Evolutionary conservation across 1,140 invertebrate species (phyloP).

Genomic region (Drosophila willistoni): DNA sequence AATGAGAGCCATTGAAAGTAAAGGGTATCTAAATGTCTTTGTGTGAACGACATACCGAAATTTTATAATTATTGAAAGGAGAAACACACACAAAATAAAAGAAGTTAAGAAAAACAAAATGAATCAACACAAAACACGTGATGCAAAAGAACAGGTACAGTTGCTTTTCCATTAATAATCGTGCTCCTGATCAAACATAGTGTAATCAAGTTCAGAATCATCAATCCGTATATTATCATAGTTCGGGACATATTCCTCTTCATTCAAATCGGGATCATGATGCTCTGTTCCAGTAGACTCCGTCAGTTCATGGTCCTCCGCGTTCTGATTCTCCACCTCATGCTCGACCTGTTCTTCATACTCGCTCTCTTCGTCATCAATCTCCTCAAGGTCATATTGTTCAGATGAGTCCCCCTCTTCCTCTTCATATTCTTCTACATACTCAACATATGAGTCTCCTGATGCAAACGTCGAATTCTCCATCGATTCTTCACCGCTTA

Average conservation of each 20-base stretch:
- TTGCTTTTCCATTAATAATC: slow-evolving; percentile 1
- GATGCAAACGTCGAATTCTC: slow-evolving; percentile 90
- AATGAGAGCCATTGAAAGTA: neutral
- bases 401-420: neutral
- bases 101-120: neutral
- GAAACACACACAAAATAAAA: neutral
- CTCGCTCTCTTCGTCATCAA: neutral
- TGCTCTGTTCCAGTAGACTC: too few species aligned
- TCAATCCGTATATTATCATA: neutral
- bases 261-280: too few species aligned
- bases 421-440: too few species aligned
- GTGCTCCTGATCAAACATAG: neutral
- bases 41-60: neutral
- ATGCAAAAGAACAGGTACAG: slow-evolving; percentile 13
- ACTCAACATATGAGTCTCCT: neutral
- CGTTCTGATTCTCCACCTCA: neutral
- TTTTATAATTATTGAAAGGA: slow-evolving; percentile 4
- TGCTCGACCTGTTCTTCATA: neutral
- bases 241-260: too few species aligned
- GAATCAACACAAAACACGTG: neutral
- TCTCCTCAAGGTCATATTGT: neutral
- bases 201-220: neutral
- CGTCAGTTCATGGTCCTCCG: too few species aligned
- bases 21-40: neutral
- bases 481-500: slow-evolving; percentile 85